Percentiles rank a stretch among this genome's conserved stretches.
Evolutionary conservation across 2,888 invertebrate species (phyloP).

Genomic region (Diabrotica balteata): DNA sequence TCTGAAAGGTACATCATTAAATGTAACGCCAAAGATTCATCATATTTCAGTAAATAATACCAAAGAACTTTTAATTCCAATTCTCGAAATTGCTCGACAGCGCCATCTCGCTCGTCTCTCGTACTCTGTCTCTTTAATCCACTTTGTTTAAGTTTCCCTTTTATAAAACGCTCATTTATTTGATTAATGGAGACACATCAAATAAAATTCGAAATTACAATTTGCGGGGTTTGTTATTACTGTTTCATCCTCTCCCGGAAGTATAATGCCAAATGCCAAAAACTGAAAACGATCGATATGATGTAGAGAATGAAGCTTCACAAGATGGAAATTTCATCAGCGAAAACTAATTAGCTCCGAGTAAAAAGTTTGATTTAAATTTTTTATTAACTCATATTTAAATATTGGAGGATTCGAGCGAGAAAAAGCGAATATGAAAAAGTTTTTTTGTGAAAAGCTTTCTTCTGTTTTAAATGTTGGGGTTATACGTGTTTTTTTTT

Average conservation of each 20-base stretch:
- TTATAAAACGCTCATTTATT: conserved; percentile 27
- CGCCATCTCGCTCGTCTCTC: conserved; percentile 14
- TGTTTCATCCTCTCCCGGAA: conserved; percentile 13
- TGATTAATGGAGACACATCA: conserved; percentile 30
- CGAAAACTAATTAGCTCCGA: too few relatives aligned
- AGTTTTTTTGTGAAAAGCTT: too few relatives aligned
- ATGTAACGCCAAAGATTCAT: conserved; percentile 10
- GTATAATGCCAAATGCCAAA: conserved; percentile 8
- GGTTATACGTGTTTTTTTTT: too few relatives aligned
- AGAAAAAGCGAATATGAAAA: too few relatives aligned
- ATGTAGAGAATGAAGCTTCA: too few relatives aligned
- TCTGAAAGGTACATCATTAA: conserved; percentile 7
- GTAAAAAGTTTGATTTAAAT: too few relatives aligned
- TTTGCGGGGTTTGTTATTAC: conserved; percentile 30
- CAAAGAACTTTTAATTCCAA: conserved; percentile 14
- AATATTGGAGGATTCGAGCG: too few relatives aligned
- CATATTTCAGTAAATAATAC: conserved; percentile 10
- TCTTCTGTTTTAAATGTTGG: too few relatives aligned
- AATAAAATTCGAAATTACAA: conserved; percentile 33
- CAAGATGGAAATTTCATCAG: too few relatives aligned
- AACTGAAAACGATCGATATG: conserved; percentile 3
- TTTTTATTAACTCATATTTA: too few relatives aligned
- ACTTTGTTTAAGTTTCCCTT: conserved; percentile 27
- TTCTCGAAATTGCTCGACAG: conserved; percentile 12
- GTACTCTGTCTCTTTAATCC: conserved; percentile 16